These are phyloP conservation scores for Rhagonycha fulva DNA, from an alignment of 2,888 invertebrate genomes.

Conservation along the genomic window DNA sequence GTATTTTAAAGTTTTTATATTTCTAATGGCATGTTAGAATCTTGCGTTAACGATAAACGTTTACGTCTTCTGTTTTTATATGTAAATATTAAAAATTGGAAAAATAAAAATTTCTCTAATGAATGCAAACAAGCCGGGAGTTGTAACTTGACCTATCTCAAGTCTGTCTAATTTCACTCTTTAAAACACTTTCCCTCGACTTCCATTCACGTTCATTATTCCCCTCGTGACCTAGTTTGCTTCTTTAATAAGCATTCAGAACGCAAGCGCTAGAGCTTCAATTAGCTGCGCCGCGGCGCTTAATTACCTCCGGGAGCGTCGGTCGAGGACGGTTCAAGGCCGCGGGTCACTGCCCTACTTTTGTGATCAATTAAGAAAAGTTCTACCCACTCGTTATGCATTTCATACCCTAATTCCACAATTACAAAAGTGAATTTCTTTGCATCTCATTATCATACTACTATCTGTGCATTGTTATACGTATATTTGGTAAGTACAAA, in stretches of 20 bases:
- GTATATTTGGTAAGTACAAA: neutral
- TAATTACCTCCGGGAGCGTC: slow-evolving; percentile 54
- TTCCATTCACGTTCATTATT: slow-evolving; percentile 53
- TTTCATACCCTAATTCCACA: neutral
- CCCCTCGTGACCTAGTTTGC: slow-evolving; percentile 54
- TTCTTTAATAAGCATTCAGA: slow-evolving; percentile 52
- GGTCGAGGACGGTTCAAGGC: slow-evolving; percentile 50
- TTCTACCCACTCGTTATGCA: neutral
- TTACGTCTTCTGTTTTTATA: slow-evolving; percentile 37
- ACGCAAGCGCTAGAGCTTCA: slow-evolving; percentile 52
- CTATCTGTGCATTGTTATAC: neutral
- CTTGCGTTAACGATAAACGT: slow-evolving; percentile 43
- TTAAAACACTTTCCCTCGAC: slow-evolving; percentile 56
- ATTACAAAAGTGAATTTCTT: neutral
- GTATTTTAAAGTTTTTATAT: neutral
- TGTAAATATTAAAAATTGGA: slow-evolving; percentile 25
- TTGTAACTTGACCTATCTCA: slow-evolving; percentile 52
- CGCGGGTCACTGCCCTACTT: slow-evolving; percentile 50
- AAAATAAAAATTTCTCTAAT: slow-evolving; percentile 36
- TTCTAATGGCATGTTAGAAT: neutral
- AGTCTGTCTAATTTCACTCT: slow-evolving; percentile 55
- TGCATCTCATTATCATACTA: neutral
- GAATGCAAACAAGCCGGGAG: slow-evolving; percentile 38
- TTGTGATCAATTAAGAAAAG: slow-evolving; percentile 37
- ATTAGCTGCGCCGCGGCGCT: slow-evolving; percentile 53